Evolutionary conservation across 2,113 vertebrate genomes (phyloP).

Genomic region (Indicator indicator): DNA sequence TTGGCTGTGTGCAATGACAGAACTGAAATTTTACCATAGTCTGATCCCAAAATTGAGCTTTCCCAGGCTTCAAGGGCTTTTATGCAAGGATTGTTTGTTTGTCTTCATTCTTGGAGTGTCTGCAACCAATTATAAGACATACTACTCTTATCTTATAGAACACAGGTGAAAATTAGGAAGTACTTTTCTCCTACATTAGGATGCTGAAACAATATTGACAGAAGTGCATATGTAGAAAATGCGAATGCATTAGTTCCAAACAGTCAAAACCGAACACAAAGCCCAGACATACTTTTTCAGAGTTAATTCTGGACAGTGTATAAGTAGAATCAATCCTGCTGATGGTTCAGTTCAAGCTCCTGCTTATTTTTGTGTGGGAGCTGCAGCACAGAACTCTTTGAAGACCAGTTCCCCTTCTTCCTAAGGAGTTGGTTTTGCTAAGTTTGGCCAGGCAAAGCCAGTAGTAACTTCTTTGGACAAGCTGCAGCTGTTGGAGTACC

Average conservation of each 20-base stretch:
- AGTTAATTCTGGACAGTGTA: background rate
- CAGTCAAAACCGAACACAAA: background rate
- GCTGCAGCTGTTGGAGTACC: conserved; percentile 87
- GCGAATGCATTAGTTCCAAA: background rate
- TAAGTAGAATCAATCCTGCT: background rate
- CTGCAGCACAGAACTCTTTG: background rate
- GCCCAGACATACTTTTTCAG: background rate
- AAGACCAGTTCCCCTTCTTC: conserved; percentile 18
- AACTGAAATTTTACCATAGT: background rate
- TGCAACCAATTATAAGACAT: background rate
- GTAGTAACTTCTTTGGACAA: conserved; percentile 90
- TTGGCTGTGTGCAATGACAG: background rate
- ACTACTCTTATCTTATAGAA: background rate
- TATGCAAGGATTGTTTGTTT: background rate
- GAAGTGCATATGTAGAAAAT: background rate
- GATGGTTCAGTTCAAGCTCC: background rate
- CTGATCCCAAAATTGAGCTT: background rate
- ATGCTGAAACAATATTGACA: background rate
- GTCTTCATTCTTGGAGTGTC: background rate
- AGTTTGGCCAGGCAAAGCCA: conserved; percentile 90
- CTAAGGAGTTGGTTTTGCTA: conserved; percentile 89
- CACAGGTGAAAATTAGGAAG: background rate
- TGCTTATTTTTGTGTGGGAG: background rate
- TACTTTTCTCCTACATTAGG: background rate
- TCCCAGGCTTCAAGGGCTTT: background rate